These are phyloP conservation scores for Hydrophis major DNA, from an alignment of 2,797 vertebrate species.

Conservation along the genomic window DNA sequence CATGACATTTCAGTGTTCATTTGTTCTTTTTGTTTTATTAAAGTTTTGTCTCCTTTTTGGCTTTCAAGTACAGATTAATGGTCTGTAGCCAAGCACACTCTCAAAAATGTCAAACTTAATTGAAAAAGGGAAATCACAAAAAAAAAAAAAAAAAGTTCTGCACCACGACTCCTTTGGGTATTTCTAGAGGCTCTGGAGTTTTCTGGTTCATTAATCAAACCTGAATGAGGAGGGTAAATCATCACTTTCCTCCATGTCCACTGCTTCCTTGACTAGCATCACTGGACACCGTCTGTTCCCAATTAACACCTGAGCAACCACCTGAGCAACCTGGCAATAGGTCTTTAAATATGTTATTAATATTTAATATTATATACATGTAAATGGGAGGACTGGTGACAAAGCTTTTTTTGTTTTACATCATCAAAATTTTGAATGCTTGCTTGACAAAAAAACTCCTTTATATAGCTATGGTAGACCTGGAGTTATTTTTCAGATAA, in stretches of 20 bases:
- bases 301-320: background rate
- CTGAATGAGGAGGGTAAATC: background rate
- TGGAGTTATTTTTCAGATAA: background rate
- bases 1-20: constrained; percentile 47
- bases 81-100: constrained; percentile 43
- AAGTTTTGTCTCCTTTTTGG: constrained; percentile 46
- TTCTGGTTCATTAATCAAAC: constrained; percentile 45
- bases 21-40: constrained; percentile 33
- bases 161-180: constrained; percentile 44
- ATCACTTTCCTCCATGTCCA: background rate
- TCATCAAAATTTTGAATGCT: background rate
- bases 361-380: background rate
- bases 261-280: constrained; percentile 1
- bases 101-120: constrained; percentile 65
- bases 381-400: background rate
- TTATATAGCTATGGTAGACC: background rate
- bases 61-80: constrained; percentile 50
- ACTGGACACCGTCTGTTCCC: background rate
- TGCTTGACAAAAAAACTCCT: background rate
- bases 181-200: constrained; percentile 26
- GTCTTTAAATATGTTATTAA: background rate
- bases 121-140: constrained; percentile 60
- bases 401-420: background rate
- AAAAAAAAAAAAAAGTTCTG: constrained; percentile 46
- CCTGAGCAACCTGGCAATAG: background rate